Evolutionary conservation across 2,888 invertebrate genomes (phyloP), one percentile per base, ranked within the genome.

Genomic region (Muscina levida): DNA sequence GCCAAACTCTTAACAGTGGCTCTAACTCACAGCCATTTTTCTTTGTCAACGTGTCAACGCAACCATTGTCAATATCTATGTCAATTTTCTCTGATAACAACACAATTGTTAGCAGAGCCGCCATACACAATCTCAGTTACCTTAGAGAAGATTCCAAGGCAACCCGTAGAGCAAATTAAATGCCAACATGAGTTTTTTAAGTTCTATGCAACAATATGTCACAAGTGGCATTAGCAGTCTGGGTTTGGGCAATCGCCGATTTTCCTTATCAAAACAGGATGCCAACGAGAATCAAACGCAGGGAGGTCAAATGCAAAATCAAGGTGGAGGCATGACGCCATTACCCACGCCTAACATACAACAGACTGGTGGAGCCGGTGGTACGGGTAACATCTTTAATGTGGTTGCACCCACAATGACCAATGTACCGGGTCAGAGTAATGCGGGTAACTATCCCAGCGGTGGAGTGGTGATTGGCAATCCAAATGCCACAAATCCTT

Each of bases 191-290:
- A 96, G 96, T 92, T 96, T 96, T 92, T 94, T 96, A 90, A 94
- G 95, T 89, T 95, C 96, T 48, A 91, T 96, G 86, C 95, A 96
- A 87, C 96, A 96, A 91, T 95, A 95, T 90, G 96, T 96, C 89
- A 95, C 94, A 87, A 96, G 95, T 91, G 95, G 96, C 89, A 96
- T 96, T 84, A 95, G 96, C 62, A 95, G 94, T 86, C 91, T 96
- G 85, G 94, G 94, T 82, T 91, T 96, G 79, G 95, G 95, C 84
- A 94, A 96, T 74, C 94, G 94, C 83, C 93, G 95, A 82, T 95
- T 93, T 87, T 94, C 95, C 15, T 92, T 95, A 78, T 92, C 94
- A 24, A 92, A 94, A 1, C 94, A 94, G 87, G 93, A 93, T 83
- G 93, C 94, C 46, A 91, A 91, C 24, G 93, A 93, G 79, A 87